phyloP scores from a whole-genome alignment of 2,113 vertebrate species.

The Toxostoma redivivum region DNA sequence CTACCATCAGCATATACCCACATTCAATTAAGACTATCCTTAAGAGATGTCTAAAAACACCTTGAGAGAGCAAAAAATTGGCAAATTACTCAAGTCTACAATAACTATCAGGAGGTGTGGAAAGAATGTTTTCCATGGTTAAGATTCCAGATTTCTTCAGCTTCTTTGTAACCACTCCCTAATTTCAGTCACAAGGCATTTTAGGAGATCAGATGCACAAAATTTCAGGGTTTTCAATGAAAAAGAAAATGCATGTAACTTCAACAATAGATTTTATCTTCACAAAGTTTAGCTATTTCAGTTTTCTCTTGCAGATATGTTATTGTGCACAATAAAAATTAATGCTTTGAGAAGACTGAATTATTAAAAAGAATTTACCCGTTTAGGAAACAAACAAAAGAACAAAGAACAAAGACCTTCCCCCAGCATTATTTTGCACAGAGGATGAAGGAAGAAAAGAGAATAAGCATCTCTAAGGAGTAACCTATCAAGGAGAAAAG shows the following conservation, averaged over 20 bases:
- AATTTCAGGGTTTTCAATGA: neutral
- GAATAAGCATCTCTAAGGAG: neutral
- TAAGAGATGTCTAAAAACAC: neutral
- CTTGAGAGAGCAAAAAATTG: neutral
- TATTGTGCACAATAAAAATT: neutral
- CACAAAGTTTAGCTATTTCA: neutral
- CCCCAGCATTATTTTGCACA: accelerated
- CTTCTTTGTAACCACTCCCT: neutral
- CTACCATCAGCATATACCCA: neutral
- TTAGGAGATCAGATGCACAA: neutral
- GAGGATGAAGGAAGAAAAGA: neutral
- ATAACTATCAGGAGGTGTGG: neutral
- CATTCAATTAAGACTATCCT: neutral
- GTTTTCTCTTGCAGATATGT: neutral
- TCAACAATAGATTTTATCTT: neutral
- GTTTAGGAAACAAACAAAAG: neutral
- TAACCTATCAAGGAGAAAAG: neutral
- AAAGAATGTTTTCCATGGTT: neutral
- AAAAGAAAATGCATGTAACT: neutral
- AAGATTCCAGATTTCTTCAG: neutral
- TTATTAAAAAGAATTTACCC: neutral
- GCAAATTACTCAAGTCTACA: neutral
- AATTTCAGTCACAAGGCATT: neutral
- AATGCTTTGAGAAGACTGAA: neutral
- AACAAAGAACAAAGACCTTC: accelerated